Evolutionary conservation across 2,113 vertebrate species (phyloP).

Genomic region (Osmerus eperlanus): DNA sequence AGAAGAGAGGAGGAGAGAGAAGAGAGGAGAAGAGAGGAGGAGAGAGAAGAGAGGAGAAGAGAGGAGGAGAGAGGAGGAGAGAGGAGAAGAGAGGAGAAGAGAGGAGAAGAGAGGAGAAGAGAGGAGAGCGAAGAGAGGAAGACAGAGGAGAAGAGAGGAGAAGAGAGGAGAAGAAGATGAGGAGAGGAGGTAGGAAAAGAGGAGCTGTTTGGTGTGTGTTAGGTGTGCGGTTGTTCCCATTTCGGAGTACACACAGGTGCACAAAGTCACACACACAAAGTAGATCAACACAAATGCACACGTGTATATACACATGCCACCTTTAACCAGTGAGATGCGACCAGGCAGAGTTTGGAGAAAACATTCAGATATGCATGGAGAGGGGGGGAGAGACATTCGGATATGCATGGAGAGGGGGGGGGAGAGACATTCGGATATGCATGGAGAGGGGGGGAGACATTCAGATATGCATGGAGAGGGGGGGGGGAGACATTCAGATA

Average conservation of each 20-base stretch:
- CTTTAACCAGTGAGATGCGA: not conserved
- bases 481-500: not conserved
- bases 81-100: not conserved
- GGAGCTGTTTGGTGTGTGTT: not conserved
- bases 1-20: not conserved
- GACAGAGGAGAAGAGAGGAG: no score
- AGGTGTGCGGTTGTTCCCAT: not conserved
- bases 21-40: no score
- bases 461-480: not conserved
- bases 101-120: conserved; percentile 6
- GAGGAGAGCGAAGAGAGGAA: no score
- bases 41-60: no score
- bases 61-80: not conserved
- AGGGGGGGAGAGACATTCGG: no score
- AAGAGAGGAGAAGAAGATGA: not conserved
- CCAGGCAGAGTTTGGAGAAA: not conserved
- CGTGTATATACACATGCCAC: not conserved
- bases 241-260: not conserved
- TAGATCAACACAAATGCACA: not conserved
- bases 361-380: not conserved
- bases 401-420: not conserved
- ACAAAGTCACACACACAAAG: not conserved
- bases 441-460: not conserved
- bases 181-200: not conserved
- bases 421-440: not conserved